Conservation (phyloP, 2,113 vertebrate species). For the Tetraodon nigroviridis region DNA sequence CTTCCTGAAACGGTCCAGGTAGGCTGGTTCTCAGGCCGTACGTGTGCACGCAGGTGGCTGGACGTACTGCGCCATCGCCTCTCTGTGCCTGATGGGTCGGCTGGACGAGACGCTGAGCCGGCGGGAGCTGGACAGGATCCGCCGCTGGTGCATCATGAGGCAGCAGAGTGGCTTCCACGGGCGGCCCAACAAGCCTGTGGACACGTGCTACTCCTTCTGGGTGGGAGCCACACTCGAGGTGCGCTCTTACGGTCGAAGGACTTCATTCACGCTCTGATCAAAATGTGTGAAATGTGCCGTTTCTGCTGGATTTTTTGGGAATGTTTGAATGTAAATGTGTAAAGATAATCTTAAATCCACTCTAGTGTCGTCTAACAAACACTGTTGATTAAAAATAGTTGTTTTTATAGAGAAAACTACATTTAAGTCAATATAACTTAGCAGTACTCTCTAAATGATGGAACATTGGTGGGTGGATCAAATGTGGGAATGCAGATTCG, state of each 20-base stretch:
- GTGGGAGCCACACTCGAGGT: constrained; percentile 97
- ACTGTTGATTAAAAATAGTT: too few relatives aligned
- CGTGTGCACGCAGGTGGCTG: constrained; percentile 81
- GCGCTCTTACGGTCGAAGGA: constrained; percentile 23
- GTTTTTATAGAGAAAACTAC: too few relatives aligned
- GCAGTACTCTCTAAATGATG: too few relatives aligned
- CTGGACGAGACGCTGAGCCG: constrained; percentile 89
- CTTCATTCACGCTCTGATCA: too few relatives aligned
- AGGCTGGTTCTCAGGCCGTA: neutral
- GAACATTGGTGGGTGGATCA: too few relatives aligned
- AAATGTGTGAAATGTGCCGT: too few relatives aligned
- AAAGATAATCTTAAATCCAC: too few relatives aligned
- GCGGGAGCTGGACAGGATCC: constrained; percentile 87
- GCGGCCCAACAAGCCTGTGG: constrained; percentile 95
- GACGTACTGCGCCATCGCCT: constrained; percentile 93
- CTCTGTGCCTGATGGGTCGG: constrained; percentile 91
- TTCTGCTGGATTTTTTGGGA: too few relatives aligned
- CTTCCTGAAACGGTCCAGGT: neutral
- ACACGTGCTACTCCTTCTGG: constrained; percentile 99
- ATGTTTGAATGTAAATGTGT: too few relatives aligned
- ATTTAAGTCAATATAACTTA: too few relatives aligned
- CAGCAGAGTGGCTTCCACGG: constrained; percentile 96
- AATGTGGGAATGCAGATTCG: too few relatives aligned
- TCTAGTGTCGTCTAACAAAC: too few relatives aligned
- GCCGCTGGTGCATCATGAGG: constrained; percentile 96